Conservation (phyloP, 2,888 invertebrate genomes). For the Cantharis nigra region DNA sequence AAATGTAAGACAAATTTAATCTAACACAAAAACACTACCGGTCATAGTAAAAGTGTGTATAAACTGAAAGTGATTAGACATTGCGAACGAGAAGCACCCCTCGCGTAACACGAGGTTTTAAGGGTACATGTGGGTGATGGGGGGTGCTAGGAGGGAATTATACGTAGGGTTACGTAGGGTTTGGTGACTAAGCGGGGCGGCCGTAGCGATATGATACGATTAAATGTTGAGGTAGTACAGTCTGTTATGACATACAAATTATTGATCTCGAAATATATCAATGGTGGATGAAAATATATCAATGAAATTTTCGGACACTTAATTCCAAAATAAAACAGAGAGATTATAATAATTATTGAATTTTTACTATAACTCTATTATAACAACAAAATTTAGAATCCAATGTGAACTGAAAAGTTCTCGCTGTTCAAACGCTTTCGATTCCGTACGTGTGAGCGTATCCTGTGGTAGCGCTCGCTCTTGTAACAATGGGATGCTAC, state of each 20-base stretch:
- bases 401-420: neutral
- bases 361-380: neutral
- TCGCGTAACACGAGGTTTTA: conserved; percentile 35
- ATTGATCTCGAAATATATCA: neutral
- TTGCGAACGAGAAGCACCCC: conserved; percentile 50
- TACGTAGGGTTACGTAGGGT: conserved; percentile 42
- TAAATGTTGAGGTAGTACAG: conserved; percentile 22
- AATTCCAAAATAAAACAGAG: neutral
- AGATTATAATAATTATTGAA: neutral
- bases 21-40: conserved; percentile 18
- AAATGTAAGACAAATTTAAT: conserved; percentile 5
- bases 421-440: neutral
- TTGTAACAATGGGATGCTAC: neutral
- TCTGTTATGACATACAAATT: conserved; percentile 2
- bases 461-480: neutral
- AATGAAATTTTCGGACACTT: neutral
- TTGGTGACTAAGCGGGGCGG: conserved; percentile 45
- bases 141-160: conserved; percentile 40
- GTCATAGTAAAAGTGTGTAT: conserved; percentile 38
- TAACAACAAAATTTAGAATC: neutral
- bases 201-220: conserved; percentile 33
- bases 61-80: conserved; percentile 53
- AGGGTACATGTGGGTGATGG: conserved; percentile 38
- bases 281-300: neutral
- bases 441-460: neutral